These are phyloP conservation scores for Drosophila virilis DNA, from an alignment of 1,140 invertebrate genomes.

Conservation along the genomic window DNA sequence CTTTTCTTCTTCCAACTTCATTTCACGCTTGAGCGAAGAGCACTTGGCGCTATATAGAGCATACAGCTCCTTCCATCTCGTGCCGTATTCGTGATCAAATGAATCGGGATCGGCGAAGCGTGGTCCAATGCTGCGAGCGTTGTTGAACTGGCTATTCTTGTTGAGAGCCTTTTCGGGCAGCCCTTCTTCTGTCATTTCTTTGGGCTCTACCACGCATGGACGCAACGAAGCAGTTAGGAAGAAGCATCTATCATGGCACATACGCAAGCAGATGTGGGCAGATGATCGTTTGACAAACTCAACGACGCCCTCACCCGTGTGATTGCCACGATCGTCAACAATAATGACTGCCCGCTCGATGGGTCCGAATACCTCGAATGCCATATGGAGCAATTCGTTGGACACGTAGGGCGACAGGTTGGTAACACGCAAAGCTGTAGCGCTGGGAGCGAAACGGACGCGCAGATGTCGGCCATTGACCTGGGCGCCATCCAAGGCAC, in stretches of 20 bases:
- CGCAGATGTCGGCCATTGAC: slow-evolving; percentile 94
- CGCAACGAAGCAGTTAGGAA: slow-evolving; percentile 95
- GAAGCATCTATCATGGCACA: slow-evolving; percentile 96
- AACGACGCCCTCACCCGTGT: slow-evolving; percentile 97
- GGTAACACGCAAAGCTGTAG: slow-evolving; percentile 95
- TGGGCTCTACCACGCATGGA: slow-evolving; percentile 95
- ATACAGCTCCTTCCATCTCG: slow-evolving; percentile 97
- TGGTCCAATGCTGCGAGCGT: slow-evolving; percentile 92
- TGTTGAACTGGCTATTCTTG: slow-evolving; percentile 93
- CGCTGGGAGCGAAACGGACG: slow-evolving; percentile 97
- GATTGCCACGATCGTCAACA: slow-evolving; percentile 97
- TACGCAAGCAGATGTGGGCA: slow-evolving; percentile 92
- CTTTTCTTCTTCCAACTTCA: slow-evolving; percentile 94
- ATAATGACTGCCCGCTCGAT: slow-evolving; percentile 96
- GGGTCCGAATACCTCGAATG: slow-evolving; percentile 97
- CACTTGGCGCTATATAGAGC: slow-evolving; percentile 95
- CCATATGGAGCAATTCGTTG: slow-evolving; percentile 96
- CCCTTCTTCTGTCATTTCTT: slow-evolving; percentile 96
- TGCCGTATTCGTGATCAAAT: slow-evolving; percentile 98
- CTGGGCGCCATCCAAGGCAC: slow-evolving; percentile 94
- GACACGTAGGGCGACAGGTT: slow-evolving; percentile 96
- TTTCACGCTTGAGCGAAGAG: slow-evolving; percentile 94
- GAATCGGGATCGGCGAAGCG: slow-evolving; percentile 94
- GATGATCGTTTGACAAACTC: slow-evolving; percentile 97
- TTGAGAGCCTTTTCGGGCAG: slow-evolving; percentile 95